phyloP scores from a whole-genome alignment of 2,797 vertebrate genomes.

The Pseudochirops cupreus region DNA sequence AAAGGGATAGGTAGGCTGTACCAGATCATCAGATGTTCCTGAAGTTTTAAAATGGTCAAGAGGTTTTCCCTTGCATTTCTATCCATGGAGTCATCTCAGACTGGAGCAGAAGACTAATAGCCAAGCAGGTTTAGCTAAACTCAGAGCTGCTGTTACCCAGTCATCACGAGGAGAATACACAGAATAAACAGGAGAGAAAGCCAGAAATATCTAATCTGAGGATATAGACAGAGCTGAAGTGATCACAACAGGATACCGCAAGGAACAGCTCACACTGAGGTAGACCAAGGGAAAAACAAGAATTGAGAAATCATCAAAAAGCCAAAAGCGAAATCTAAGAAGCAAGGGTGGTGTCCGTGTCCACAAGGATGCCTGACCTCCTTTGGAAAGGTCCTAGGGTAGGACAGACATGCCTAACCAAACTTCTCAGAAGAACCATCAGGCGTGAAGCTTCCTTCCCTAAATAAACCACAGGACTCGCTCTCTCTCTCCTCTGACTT shows the following conservation, averaged over 20 bases:
- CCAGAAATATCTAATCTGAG: neutral
- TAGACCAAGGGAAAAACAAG: neutral
- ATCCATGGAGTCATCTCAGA: neutral
- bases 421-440: too few relatives aligned
- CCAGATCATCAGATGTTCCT: neutral
- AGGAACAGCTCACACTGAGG: neutral
- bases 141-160: neutral
- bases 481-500: neutral
- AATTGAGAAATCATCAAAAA: neutral
- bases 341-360: neutral
- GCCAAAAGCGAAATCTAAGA: neutral
- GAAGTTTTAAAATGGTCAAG: neutral
- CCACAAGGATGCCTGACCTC: neutral
- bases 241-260: neutral
- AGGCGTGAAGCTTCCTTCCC: too few relatives aligned
- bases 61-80: neutral
- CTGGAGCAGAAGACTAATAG: neutral
- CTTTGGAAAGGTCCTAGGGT: neutral
- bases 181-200: neutral
- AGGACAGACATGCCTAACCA: neutral
- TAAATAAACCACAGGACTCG: too few relatives aligned
- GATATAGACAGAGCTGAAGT: neutral
- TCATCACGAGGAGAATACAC: neutral
- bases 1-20: neutral
- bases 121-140: neutral